Evolutionary conservation across 2,113 vertebrate genomes (phyloP), one percentile per base, ranked within the genome.

Genomic region (Ranitomeya variabilis): DNA sequence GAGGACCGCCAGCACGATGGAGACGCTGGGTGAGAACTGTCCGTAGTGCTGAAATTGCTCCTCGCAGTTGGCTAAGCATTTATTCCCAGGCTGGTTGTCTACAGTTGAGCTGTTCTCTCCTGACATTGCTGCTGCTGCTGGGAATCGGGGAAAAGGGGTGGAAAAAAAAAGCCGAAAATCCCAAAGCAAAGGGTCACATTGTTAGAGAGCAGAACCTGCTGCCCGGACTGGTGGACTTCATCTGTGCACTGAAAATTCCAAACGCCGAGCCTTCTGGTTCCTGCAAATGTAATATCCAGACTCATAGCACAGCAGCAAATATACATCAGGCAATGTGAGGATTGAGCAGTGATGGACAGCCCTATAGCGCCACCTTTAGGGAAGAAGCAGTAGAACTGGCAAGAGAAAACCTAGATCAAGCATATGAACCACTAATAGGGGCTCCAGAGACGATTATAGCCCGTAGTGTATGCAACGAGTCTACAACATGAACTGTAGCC

Each of bases 1-100:
- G 3, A 95, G 92, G 10, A 91, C 92, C 0, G 92, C 93, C 83
- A 95, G 82, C 31, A 95, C 90, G 18, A 91, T 91, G 5, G 94
- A 91, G 64, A 91, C 85, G 4, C 91, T 90, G 13, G 91, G 90
- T 7, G 93, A 93, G 88, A 94, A 93, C 86, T 92, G 91, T 9
- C 93, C 92, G 9, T 91, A 91, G 83, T 91, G 92, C 60, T 91
- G 88, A 77, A 91, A 85, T 21, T 85, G 81, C 51, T 89, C 62
- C 54, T 83, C 73, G 11, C 37, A 16, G 26, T 12, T 67, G 0
- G 26, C 37, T 45, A 54, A 77, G 55, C 69, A 2, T 52, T 31
- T 52, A 55, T 79, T 76, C 62, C 37, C n/a, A 1, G 7, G 59
- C 80, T 31, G 19, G n/a, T 26, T 54, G 80, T 60, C 18, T 7